Percentiles rank a stretch among this genome's conserved stretches.
These are phyloP conservation scores for Lottia gigantea DNA, from an alignment of 2,888 invertebrate genomes.

Conservation along the genomic window DNA sequence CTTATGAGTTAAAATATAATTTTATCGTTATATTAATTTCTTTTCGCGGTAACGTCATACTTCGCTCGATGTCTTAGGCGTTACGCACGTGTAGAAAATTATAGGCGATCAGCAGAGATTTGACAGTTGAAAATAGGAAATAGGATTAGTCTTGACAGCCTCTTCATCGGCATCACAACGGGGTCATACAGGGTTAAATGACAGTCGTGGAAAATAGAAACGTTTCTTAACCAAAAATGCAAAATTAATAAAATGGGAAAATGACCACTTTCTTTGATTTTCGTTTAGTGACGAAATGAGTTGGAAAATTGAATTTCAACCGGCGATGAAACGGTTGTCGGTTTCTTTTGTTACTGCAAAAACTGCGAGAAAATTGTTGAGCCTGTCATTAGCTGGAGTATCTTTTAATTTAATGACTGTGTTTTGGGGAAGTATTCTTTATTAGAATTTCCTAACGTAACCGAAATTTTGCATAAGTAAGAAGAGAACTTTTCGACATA, in stretches of 20 bases:
- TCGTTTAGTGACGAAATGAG: conserved; percentile 8
- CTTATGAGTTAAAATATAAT: conserved; percentile 22
- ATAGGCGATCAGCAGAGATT: conserved; percentile 14
- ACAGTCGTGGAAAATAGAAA: neutral
- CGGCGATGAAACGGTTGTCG: neutral
- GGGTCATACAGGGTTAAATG: conserved; percentile 7
- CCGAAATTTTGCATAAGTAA: too few species aligned
- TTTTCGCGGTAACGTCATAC: conserved; percentile 15
- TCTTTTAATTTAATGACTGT: too few species aligned
- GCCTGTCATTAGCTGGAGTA: too few species aligned
- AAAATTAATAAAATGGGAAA: conserved; percentile 1
- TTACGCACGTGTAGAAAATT: conserved; percentile 22
- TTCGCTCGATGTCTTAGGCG: conserved; percentile 16
- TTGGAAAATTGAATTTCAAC: conserved; percentile 1
- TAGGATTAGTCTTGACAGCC: conserved; percentile 20
- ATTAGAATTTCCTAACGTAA: too few species aligned
- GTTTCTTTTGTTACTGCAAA: conserved; percentile 9
- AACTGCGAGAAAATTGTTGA: too few species aligned
- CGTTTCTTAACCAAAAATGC: conserved; percentile 4
- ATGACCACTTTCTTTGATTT: conserved; percentile 7
- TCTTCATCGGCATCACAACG: neutral
- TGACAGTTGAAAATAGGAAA: conserved; percentile 23
- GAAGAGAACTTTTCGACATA: too few species aligned
- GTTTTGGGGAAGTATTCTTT: too few species aligned
- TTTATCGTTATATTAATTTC: conserved; percentile 24